These are phyloP conservation scores for Macquaria australasica DNA, from an alignment of 2,113 vertebrate species.

Conservation along the genomic window DNA sequence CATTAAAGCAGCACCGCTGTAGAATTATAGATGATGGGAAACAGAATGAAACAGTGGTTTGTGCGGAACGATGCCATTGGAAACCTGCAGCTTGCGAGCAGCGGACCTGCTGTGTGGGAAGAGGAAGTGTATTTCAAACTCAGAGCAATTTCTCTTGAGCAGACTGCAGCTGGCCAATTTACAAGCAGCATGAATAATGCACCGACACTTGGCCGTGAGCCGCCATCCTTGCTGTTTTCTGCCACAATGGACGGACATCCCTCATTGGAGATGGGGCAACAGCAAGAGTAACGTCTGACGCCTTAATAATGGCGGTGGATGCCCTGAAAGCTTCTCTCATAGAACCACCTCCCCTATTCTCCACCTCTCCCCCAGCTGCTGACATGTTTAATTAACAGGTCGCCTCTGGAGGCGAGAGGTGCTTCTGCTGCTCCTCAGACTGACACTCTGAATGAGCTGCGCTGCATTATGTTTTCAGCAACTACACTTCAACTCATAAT, in stretches of 20 bases:
- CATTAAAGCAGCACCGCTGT: constrained; percentile 27
- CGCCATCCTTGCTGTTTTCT: constrained; percentile 46
- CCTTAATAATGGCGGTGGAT: constrained; percentile 27
- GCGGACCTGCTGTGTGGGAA: constrained; percentile 51
- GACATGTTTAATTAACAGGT: constrained; percentile 70
- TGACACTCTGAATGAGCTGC: constrained; percentile 14
- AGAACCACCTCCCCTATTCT: background rate
- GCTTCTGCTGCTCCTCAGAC: constrained; percentile 2
- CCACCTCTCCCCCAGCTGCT: background rate
- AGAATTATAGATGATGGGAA: constrained; percentile 65
- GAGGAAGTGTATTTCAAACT: constrained; percentile 59
- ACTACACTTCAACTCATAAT: background rate
- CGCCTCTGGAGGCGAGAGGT: constrained; percentile 46
- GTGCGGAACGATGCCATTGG: constrained; percentile 33
- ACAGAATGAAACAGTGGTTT: constrained; percentile 63
- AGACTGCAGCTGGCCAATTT: constrained; percentile 80
- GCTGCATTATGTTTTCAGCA: background rate
- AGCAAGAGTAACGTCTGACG: constrained; percentile 24
- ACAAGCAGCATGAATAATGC: constrained; percentile 81
- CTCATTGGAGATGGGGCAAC: constrained; percentile 38
- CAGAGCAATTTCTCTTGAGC: constrained; percentile 66
- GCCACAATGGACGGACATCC: constrained; percentile 40
- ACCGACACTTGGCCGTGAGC: constrained; percentile 45
- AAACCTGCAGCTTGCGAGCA: constrained; percentile 50
- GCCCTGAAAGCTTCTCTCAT: background rate